Evolutionary conservation across 2,888 invertebrate species (phyloP).

Genomic region (Lacanobia wlatinum): DNA sequence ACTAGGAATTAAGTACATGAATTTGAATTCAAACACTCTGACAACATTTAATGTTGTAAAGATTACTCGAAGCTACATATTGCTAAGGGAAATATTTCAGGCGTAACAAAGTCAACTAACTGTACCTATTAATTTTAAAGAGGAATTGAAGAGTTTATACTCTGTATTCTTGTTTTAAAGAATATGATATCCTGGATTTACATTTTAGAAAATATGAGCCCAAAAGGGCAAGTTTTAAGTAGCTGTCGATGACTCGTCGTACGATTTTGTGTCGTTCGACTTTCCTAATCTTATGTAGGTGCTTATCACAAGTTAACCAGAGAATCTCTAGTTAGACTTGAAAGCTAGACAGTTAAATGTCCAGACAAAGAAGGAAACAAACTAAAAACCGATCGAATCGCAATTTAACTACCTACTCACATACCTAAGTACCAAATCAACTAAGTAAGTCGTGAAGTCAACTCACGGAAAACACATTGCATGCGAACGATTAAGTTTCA

Average conservation of each 20-base stretch:
- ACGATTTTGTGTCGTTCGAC: background rate
- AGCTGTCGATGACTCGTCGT: background rate
- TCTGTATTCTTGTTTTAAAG: too few relatives aligned
- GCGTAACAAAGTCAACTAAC: background rate
- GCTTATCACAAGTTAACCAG: background rate
- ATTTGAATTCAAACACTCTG: too few relatives aligned
- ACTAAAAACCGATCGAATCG: background rate
- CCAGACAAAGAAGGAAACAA: constrained; percentile 1
- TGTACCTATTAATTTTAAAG: background rate
- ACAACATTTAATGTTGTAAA: too few relatives aligned
- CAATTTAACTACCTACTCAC: background rate
- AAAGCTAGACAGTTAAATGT: background rate
- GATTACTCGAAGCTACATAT: constrained; percentile 1
- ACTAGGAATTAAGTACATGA: too few relatives aligned
- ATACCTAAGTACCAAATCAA: background rate
- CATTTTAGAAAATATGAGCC: background rate
- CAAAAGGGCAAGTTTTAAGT: background rate
- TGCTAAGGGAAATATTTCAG: constrained; percentile 30
- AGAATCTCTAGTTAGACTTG: background rate
- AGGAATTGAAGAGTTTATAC: background rate
- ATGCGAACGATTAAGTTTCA: constrained; percentile 29
- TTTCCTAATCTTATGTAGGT: background rate
- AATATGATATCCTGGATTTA: background rate
- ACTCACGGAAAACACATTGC: constrained; percentile 39
- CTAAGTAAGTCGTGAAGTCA: constrained; percentile 12